Evolutionary conservation across 2,888 invertebrate species (phyloP), one percentile per base, ranked within the genome.

Genomic region (Junonia oenone): DNA sequence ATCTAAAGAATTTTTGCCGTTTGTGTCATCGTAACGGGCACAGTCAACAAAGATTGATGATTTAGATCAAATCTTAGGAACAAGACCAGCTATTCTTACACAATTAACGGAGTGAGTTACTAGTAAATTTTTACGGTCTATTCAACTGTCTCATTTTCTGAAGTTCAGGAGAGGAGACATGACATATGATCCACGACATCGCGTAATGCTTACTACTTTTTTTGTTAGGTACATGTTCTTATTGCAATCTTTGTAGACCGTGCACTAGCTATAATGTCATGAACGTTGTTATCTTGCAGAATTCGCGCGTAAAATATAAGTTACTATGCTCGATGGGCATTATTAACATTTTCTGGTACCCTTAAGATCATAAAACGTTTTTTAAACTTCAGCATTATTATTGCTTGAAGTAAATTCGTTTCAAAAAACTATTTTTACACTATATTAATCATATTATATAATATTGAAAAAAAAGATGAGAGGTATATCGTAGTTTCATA

Each of bases 361-460:
- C 73, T 67, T 67, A 62, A 13, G 13, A 43, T 66, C 61, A 35
- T 54, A 65, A 65, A 62, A 48, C 55, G 62, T 58, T 14, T 63
- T 68, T 68, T 58, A 56, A 65, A 65, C 63, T 68, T 38, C 59
- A 52, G 52, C 56, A 63, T 70, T 67, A 68, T 68, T 63, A 73
- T 68, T 78, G 77, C 79, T 83, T 83, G 72, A 81, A 53, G 40
- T 50, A 45, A 57, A 61, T 52, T 57, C 40, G 58, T 81, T 76
- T 79, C 72, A 79, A 86, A 81, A 68, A 81, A 82, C 80, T 85
- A 87, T 87, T 86, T 89, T 88, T 87, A 86, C 86, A 87, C 79
- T 78, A 59, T 45, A 56, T 59, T 48, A 61, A 58, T 59, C 51
- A 59, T 58, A 61, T 75, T 75, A 79, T 76, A 78, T 75, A 78